phyloP scores from a whole-genome alignment of 2,888 invertebrate genomes.

The Tridacna crocea region DNA sequence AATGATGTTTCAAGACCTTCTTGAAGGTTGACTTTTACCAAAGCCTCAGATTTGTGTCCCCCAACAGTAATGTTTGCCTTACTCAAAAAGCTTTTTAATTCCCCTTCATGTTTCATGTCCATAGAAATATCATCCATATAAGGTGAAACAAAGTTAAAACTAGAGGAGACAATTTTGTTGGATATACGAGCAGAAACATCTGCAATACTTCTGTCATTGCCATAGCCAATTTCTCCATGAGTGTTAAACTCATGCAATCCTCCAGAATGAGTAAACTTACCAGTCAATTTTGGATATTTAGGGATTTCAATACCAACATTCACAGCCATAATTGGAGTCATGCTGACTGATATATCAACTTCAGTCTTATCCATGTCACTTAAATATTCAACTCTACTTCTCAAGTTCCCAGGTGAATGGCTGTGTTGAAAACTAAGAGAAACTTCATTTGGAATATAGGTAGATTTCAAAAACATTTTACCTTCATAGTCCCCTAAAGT shows the following conservation, averaged over 20 bases:
- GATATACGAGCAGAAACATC: background rate
- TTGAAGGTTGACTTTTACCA: slow-evolving; percentile 24
- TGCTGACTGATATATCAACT: slow-evolving; percentile 41
- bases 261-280: slow-evolving; percentile 21
- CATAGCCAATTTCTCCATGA: slow-evolving; percentile 22
- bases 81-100: background rate
- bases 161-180: slow-evolving; percentile 7
- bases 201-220: slow-evolving; percentile 14
- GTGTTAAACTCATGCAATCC: slow-evolving; percentile 18
- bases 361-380: slow-evolving; percentile 55
- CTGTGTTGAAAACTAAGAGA: slow-evolving; percentile 45
- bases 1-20: slow-evolving; percentile 15
- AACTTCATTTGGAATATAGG: slow-evolving; percentile 31
- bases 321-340: background rate
- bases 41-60: slow-evolving; percentile 17
- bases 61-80: slow-evolving; percentile 20
- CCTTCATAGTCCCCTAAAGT: slow-evolving; percentile 28
- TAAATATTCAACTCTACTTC: slow-evolving; percentile 33
- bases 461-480: slow-evolving; percentile 32
- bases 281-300: background rate
- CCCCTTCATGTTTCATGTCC: slow-evolving; percentile 5
- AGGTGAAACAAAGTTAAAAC: slow-evolving; percentile 7
- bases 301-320: slow-evolving; percentile 5
- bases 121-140: slow-evolving; percentile 13
- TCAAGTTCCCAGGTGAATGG: slow-evolving; percentile 39